Evolutionary conservation across 2,888 invertebrate genomes (phyloP).

Genomic region (Polyploca ridens): DNA sequence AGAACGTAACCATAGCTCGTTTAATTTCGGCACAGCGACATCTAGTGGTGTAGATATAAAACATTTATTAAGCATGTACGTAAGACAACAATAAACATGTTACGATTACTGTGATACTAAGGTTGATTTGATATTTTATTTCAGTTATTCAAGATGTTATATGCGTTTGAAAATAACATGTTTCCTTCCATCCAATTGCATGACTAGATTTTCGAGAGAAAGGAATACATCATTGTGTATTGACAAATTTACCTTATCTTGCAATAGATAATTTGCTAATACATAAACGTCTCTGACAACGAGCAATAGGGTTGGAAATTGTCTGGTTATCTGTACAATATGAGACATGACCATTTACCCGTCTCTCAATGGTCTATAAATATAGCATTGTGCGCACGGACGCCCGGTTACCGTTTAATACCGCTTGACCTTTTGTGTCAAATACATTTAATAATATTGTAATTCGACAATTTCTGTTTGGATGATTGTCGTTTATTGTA

Average conservation of each 20-base stretch:
- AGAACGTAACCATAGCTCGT: constrained; percentile 8
- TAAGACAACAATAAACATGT: too few relatives aligned
- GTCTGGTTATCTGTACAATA: background rate
- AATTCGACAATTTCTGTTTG: constrained; percentile 20
- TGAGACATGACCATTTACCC: constrained; percentile 9
- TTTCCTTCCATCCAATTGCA: background rate
- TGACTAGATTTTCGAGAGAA: background rate
- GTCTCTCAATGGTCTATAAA: constrained; percentile 10
- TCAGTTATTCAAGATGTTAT: background rate
- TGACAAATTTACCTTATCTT: background rate
- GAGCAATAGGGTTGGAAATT: background rate
- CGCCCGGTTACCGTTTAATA: constrained; percentile 6
- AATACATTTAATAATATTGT: constrained; percentile 40
- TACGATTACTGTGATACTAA: too few relatives aligned
- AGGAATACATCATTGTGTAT: background rate
- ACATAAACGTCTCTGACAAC: background rate
- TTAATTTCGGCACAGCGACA: background rate
- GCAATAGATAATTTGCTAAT: background rate
- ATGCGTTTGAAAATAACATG: too few relatives aligned
- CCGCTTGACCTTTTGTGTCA: constrained; percentile 43
- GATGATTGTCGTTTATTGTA: background rate
- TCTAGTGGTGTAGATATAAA: background rate
- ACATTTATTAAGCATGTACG: background rate
- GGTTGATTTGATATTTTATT: background rate
- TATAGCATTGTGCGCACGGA: constrained; percentile 8